Percentiles rank a stretch among this genome's conserved stretches.
phyloP scores from a whole-genome alignment of 2,113 vertebrate species.

The Pleuronectes platessa region DNA sequence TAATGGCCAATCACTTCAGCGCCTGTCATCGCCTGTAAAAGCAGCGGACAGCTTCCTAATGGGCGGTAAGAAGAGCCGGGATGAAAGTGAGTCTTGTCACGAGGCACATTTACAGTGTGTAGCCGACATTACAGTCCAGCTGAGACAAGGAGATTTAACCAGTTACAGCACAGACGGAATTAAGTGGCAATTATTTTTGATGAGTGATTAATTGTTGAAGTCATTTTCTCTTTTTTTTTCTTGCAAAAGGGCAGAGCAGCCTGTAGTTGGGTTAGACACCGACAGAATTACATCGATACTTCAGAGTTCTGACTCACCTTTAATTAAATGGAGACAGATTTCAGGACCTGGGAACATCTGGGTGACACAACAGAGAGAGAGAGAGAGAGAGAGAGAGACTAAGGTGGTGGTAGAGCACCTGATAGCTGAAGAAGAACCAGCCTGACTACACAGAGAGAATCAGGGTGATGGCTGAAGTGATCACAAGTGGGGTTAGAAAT shows the following conservation, averaged over 20 bases:
- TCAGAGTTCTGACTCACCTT: too few species aligned
- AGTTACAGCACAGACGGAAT: neutral
- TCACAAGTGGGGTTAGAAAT: too few species aligned
- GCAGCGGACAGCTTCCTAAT: constrained; percentile 30
- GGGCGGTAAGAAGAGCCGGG: neutral
- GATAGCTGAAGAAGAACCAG: too few species aligned
- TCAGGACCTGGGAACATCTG: too few species aligned
- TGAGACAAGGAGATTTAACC: neutral
- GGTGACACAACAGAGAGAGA: too few species aligned
- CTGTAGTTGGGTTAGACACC: neutral
- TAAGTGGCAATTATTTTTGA: constrained; percentile 14
- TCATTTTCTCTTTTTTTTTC: neutral
- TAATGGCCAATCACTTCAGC: constrained; percentile 32
- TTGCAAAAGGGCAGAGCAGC: neutral
- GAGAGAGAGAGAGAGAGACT: too few species aligned
- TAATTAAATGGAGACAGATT: too few species aligned
- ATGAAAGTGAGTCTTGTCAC: constrained; percentile 8
- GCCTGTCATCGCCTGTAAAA: constrained; percentile 28
- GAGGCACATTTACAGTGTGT: neutral
- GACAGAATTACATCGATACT: neutral
- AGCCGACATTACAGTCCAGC: neutral
- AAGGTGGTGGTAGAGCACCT: too few species aligned
- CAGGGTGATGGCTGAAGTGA: too few species aligned
- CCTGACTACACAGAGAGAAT: too few species aligned
- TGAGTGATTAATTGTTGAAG: neutral